phyloP scores from a whole-genome alignment of 2,888 invertebrate species.

The Cheilosia grossa region DNA sequence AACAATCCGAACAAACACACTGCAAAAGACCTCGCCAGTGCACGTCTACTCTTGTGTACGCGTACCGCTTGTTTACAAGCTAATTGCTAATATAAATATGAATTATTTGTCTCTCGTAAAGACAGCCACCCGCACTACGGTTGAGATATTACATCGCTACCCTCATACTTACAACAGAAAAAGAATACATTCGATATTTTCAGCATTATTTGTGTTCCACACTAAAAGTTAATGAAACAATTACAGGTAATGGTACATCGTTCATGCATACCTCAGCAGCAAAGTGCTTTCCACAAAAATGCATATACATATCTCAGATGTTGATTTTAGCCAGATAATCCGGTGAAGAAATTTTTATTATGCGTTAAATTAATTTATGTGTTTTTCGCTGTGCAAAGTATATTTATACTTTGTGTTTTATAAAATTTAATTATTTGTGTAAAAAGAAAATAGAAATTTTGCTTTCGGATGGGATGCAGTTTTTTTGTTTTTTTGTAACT shows the following conservation, averaged over 20 bases:
- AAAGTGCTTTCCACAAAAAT: slow-evolving; percentile 23
- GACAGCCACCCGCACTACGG: slow-evolving; percentile 38
- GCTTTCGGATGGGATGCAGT: slow-evolving; percentile 16
- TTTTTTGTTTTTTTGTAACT: slow-evolving; percentile 3
- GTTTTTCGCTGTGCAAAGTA: slow-evolving; percentile 20
- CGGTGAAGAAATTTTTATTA: slow-evolving; percentile 52
- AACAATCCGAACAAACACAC: slow-evolving; percentile 30
- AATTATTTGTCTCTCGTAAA: slow-evolving; percentile 32
- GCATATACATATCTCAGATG: neutral
- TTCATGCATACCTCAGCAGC: slow-evolving; percentile 20
- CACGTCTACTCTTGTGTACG: slow-evolving; percentile 16
- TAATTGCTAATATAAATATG: slow-evolving; percentile 51
- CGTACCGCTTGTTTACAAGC: slow-evolving; percentile 47
- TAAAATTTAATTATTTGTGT: slow-evolving; percentile 28
- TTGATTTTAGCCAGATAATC: slow-evolving; percentile 24
- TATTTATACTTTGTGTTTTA: slow-evolving; percentile 9
- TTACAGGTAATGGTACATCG: slow-evolving; percentile 47
- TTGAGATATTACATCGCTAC: slow-evolving; percentile 24
- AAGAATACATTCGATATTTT: slow-evolving; percentile 23
- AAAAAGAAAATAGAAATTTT: slow-evolving; percentile 18
- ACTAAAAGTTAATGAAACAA: slow-evolving; percentile 58
- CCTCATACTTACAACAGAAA: slow-evolving; percentile 9
- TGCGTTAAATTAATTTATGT: slow-evolving; percentile 64
- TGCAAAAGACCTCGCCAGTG: slow-evolving; percentile 31
- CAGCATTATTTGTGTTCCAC: slow-evolving; percentile 26